phyloP scores from a whole-genome alignment of 2,888 invertebrate species.

The Euzophera pinguis region DNA sequence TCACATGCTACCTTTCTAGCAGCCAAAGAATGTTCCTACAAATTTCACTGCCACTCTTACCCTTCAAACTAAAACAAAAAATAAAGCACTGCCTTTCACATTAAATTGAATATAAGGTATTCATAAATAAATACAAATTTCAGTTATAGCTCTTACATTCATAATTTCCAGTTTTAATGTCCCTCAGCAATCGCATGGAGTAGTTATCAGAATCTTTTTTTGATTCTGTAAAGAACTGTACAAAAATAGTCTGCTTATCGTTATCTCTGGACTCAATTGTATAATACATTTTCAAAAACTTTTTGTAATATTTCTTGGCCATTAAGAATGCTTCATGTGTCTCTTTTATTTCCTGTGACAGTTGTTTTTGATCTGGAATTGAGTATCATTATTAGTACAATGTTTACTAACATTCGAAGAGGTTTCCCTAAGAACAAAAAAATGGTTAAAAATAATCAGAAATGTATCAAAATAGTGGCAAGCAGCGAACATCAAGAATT shows the following conservation, averaged over 20 bases:
- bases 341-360: slow-evolving; percentile 66
- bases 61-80: too few species aligned
- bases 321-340: slow-evolving; percentile 70
- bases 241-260: slow-evolving; percentile 47
- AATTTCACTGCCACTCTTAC: too few species aligned
- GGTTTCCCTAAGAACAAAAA: too few species aligned
- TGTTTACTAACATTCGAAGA: too few species aligned
- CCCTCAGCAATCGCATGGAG: slow-evolving; percentile 47
- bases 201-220: slow-evolving; percentile 62
- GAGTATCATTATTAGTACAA: not conserved
- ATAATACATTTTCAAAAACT: slow-evolving; percentile 62
- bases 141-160: slow-evolving; percentile 49
- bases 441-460: too few species aligned
- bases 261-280: slow-evolving; percentile 51
- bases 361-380: slow-evolving; percentile 58
- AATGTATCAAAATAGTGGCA: too few species aligned
- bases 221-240: slow-evolving; percentile 67
- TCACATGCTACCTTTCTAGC: too few species aligned
- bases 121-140: too few species aligned
- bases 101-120: too few species aligned
- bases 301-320: slow-evolving; percentile 70
- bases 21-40: too few species aligned
- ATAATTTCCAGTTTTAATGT: slow-evolving; percentile 47
- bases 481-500: too few species aligned
- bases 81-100: too few species aligned